Evolutionary conservation across 2,113 vertebrate species (phyloP).

Genomic region (Vombatus ursinus): DNA sequence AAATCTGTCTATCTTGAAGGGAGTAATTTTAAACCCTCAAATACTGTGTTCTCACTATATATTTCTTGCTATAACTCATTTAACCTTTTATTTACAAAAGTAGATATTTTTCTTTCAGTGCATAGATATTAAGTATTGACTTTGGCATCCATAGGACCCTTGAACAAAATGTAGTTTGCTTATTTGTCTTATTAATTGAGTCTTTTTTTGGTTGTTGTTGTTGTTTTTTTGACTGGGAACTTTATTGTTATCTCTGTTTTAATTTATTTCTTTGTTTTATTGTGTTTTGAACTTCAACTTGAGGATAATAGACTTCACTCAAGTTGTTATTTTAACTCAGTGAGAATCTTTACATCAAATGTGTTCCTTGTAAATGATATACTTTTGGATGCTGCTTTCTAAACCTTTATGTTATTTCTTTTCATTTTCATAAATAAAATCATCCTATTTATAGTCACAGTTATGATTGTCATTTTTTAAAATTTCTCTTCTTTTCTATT

Average conservation of each 20-base stretch:
- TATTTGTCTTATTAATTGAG: not conserved
- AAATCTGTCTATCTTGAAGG: not conserved
- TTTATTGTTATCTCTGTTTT: not conserved
- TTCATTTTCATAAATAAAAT: not conserved
- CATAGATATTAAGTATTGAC: not conserved
- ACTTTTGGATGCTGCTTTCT: not conserved
- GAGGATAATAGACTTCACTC: not conserved
- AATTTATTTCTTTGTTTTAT: too few relatives aligned
- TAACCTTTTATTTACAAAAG: not conserved
- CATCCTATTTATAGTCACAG: too few relatives aligned
- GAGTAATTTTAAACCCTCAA: not conserved
- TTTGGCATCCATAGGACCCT: not conserved
- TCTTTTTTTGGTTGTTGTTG: not conserved
- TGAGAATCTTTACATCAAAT: not conserved
- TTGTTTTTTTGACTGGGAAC: not conserved
- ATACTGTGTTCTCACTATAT: not conserved
- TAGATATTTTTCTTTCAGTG: not conserved
- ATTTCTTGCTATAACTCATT: not conserved
- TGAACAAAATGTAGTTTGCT: not conserved
- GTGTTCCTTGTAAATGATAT: not conserved
- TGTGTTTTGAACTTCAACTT: not conserved
- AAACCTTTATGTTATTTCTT: not conserved
- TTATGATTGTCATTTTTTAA: too few relatives aligned
- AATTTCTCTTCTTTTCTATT: not conserved
- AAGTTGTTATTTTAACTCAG: not conserved